phyloP scores from a whole-genome alignment of 1,140 invertebrate genomes.

The Drosophila ohnishii region DNA sequence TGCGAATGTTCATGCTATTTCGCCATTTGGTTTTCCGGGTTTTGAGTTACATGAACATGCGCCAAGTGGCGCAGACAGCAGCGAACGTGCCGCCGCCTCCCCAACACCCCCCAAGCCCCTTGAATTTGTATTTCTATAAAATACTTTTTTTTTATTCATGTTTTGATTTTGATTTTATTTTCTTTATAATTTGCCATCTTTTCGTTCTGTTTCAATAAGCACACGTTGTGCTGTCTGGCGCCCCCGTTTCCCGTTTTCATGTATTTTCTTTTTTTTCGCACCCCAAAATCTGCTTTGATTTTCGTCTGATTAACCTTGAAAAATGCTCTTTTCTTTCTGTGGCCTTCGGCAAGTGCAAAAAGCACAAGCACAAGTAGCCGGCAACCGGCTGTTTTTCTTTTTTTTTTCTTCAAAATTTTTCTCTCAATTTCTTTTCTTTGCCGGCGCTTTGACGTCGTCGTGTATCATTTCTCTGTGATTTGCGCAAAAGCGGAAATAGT shows the following conservation, averaged over 20 bases:
- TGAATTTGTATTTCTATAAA: conserved; percentile 45
- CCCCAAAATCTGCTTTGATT: background rate
- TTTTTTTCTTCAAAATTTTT: conserved; percentile 18
- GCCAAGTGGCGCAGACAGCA: conserved; percentile 50
- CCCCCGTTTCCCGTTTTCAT: background rate
- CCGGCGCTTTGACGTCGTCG: conserved; percentile 53
- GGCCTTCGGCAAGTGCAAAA: conserved; percentile 14
- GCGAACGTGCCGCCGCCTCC: conserved; percentile 49
- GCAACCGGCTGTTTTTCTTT: conserved; percentile 49
- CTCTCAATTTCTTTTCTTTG: conserved; percentile 36
- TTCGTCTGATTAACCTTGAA: conserved; percentile 67
- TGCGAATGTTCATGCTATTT: conserved; percentile 68
- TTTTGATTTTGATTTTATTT: conserved; percentile 25
- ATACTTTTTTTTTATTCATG: background rate
- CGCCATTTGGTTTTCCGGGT: conserved; percentile 75
- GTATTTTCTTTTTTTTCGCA: conserved; percentile 1
- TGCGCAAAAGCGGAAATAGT: conserved; percentile 78
- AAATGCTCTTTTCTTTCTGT: conserved; percentile 26
- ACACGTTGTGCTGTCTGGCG: conserved; percentile 44
- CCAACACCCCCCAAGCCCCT: background rate
- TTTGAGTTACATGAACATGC: conserved; percentile 73
- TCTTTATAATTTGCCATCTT: conserved; percentile 9
- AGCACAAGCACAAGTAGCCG: conserved; percentile 40
- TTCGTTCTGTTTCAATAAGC: conserved; percentile 48
- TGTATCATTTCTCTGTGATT: conserved; percentile 40